A percentile compares a stretch with the other conserved stretches of the same genome.
Evolutionary conservation across 2,113 vertebrate genomes (phyloP).

Genomic region (Gallinago media): DNA sequence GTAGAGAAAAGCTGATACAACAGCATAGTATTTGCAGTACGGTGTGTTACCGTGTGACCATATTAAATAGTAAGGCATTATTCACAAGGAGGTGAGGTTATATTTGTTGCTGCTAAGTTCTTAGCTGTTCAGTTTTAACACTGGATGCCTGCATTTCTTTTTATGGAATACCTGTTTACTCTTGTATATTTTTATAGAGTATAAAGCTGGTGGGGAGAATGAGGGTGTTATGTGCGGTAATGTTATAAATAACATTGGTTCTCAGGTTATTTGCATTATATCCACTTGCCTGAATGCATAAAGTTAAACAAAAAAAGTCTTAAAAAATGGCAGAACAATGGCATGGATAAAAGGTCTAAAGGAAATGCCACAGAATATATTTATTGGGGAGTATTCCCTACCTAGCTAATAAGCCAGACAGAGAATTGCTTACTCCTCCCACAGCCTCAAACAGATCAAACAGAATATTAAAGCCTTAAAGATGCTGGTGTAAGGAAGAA

Average conservation of each 20-base stretch:
- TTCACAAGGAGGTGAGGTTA: not conserved
- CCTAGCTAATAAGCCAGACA: not conserved
- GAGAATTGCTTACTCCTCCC: conserved; percentile 20
- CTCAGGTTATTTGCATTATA: conserved; percentile 43
- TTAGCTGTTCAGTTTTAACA: conserved; percentile 37
- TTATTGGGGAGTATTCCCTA: not conserved
- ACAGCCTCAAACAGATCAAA: conserved; percentile 28
- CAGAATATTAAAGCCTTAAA: conserved; percentile 26
- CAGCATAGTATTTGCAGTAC: not conserved
- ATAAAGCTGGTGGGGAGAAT: conserved; percentile 42
- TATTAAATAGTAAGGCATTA: conserved; percentile 13
- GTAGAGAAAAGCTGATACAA: not conserved
- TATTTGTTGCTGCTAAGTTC: conserved; percentile 19
- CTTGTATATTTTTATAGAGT: conserved; percentile 48
- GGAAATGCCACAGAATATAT: not conserved
- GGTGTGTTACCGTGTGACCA: not conserved
- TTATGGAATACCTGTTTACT: conserved; percentile 44
- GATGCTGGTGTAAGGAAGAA: not conserved
- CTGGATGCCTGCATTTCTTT: conserved; percentile 35
- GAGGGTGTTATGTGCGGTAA: conserved; percentile 56
- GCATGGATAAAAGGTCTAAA: not conserved
- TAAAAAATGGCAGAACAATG: not conserved
- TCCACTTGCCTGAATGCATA: not conserved
- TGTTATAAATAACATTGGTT: conserved; percentile 1
- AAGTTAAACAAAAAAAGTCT: not conserved